These are phyloP conservation scores for Chrysolina haemoptera DNA, from an alignment of 2,888 invertebrate species.

Conservation along the genomic window DNA sequence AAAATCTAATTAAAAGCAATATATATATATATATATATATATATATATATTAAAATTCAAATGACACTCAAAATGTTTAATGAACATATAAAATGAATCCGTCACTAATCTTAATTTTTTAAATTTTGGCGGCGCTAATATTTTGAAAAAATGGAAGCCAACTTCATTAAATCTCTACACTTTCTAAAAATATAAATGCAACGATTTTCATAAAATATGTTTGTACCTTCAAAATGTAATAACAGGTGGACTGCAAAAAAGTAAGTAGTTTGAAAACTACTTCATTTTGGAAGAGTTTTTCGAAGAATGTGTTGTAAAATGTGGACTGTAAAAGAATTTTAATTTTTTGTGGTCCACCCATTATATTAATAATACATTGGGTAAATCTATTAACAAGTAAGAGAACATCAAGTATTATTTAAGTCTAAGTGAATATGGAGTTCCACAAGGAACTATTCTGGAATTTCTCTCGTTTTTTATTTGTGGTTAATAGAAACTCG, in stretches of 20 bases:
- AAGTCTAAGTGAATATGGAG: no score
- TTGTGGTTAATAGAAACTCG: no score
- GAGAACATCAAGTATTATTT: no score
- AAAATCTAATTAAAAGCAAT: no score
- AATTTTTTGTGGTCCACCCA: not conserved
- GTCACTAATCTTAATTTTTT: not conserved
- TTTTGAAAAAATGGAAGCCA: not conserved
- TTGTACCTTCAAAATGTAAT: constrained; percentile 4
- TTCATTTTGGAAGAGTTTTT: no score
- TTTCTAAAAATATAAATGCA: constrained; percentile 3
- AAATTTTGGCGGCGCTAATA: not conserved
- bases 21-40: no score
- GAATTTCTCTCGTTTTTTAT: no score
- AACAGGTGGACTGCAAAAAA: not conserved
- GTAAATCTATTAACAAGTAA: not conserved
- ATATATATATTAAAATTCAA: no score
- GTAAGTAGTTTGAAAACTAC: not conserved
- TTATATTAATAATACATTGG: not conserved
- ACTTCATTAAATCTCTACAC: not conserved
- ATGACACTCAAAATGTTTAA: no score
- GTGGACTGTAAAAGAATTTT: no score
- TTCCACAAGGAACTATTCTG: no score
- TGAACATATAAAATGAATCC: not conserved
- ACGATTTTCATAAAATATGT: constrained; percentile 14
- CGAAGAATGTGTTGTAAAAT: no score